phyloP scores from a whole-genome alignment of 2,113 vertebrate genomes.

The Zingel zingel region DNA sequence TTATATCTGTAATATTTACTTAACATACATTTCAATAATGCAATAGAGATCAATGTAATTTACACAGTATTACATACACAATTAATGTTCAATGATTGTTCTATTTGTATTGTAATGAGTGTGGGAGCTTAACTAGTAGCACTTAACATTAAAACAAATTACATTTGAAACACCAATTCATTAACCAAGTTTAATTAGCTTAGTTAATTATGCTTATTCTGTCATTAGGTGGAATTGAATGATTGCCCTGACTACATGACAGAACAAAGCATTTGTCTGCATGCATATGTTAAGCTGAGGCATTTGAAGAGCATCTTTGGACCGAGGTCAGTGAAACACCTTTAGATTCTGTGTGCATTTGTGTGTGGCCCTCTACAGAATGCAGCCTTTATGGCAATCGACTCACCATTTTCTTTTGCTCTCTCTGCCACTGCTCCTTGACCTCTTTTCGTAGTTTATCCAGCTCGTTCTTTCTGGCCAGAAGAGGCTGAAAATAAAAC shows the following conservation, averaged over 20 bases:
- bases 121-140: not conserved
- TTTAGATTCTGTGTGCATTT: not conserved
- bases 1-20: not conserved
- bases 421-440: conserved; percentile 97
- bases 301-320: conserved; percentile 35
- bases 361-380: conserved; percentile 20
- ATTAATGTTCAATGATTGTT: not conserved
- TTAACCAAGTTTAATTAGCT: not conserved
- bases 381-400: not conserved
- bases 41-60: not conserved
- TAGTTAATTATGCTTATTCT: not conserved
- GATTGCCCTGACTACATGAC: not conserved
- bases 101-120: not conserved
- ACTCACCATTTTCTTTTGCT: conserved; percentile 95
- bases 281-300: not conserved
- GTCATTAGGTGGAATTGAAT: not conserved
- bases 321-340: not conserved
- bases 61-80: not conserved
- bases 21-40: not conserved
- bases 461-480: conserved; percentile 93
- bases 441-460: conserved; percentile 97
- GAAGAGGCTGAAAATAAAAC: conserved; percentile 87
- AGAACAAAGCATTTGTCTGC: conserved; percentile 20
- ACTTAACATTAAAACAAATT: not conserved
- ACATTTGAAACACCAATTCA: not conserved